A percentile compares a stretch with the other conserved stretches of the same genome.
Evolutionary conservation across 1,140 invertebrate species (phyloP).

Genomic region (Doryteuthis pealeii): DNA sequence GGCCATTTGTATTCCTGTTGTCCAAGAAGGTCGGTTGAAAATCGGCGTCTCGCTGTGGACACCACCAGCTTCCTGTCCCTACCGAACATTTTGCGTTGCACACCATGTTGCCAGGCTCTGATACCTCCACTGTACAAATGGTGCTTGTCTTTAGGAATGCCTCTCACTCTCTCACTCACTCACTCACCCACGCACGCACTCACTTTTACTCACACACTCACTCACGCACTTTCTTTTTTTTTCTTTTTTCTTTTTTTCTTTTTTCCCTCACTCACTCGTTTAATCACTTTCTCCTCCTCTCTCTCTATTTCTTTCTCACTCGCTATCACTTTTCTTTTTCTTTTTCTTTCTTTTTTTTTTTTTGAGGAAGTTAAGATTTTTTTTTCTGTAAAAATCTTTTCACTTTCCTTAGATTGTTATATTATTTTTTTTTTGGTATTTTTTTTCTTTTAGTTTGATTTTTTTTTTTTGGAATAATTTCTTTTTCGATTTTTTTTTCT

Average conservation of each 20-base stretch:
- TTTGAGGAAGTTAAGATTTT: too few species aligned
- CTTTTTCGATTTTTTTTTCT: too few species aligned
- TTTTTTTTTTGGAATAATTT: too few species aligned
- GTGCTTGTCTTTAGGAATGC: not conserved
- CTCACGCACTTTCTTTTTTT: not conserved
- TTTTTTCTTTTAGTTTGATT: too few species aligned
- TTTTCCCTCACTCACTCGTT: not conserved
- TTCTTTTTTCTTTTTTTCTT: not conserved
- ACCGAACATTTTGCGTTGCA: not conserved
- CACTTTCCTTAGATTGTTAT: too few species aligned
- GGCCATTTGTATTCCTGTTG: conserved; percentile 5
- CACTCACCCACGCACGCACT: not conserved
- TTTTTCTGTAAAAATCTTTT: not conserved
- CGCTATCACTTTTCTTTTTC: not conserved
- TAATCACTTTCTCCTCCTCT: not conserved
- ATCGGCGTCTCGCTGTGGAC: not conserved
- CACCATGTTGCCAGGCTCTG: not conserved
- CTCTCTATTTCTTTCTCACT: not conserved
- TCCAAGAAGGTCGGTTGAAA: not conserved
- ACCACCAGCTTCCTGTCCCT: not conserved
- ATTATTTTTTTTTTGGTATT: too few species aligned
- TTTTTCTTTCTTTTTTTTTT: not conserved
- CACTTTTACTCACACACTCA: not conserved
- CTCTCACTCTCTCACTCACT: not conserved
- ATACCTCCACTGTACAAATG: too few species aligned